Base-by-base conservation (phyloP, 2,113 vertebrate species). In the Mormyrus iriodes region DNA sequence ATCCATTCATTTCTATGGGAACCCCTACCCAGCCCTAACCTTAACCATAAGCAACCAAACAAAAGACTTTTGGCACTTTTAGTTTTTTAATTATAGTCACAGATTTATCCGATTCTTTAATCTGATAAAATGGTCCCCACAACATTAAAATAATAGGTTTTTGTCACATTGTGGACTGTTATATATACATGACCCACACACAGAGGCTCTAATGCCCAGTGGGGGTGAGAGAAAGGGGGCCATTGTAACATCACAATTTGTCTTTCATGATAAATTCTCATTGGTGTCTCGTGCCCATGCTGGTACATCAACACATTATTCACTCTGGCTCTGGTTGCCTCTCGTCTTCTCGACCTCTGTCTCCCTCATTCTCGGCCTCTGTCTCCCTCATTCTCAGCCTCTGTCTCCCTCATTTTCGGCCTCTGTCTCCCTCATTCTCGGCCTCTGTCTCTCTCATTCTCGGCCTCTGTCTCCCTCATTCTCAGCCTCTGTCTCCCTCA, bases 241-340 rank as follows among this genome's bases (percentile, higher is more conserved):
- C 89, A 69, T 90, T 89, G 92, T 90, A 91, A 91, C 91, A 90
- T 88, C 91, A 92, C 91, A 92, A 93, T 94, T 94, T 94, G 93
- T 95, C 93, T 95, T 91, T 92, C 7, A 84, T 95, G 94, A 95
- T 94, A 91, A 94, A 95, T 96, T 93, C 92, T 90, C 53, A 31
- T 88, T 86, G 85, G 86, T 79, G 92, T 93, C 93, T 91, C 44
- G 90, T 93, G 94, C 91, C 92, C 89, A 89, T 92, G 90, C 90
- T 89, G 92, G 92, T 92, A 94, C 93, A 94, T 94, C 94, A 94
- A 92, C 93, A 94, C 93, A 93, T 94, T 94, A 94, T 94, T 95
- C 93, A 89, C 84, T 89, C 84, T 35, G 49, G 9, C 65, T 91
- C 86, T 55, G 7, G 39, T 53, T 87, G 39, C 17, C 76, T 88